These are phyloP conservation scores for Mesaphorura yosii DNA, from an alignment of 1,140 invertebrate genomes.

Conservation along the genomic window DNA sequence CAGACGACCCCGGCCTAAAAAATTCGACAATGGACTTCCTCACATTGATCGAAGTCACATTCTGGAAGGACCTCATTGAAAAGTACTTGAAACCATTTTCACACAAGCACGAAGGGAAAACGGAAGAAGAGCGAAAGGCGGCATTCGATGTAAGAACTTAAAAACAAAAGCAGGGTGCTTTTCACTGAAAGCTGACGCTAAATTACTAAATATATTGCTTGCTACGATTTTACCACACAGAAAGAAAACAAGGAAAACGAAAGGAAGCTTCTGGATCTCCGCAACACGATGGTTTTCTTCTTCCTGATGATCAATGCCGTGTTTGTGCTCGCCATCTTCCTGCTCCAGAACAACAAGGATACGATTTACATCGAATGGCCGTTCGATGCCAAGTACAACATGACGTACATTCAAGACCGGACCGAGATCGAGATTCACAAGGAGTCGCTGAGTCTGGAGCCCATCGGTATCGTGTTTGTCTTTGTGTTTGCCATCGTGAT, in stretches of 20 bases:
- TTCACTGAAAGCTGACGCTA: not conserved
- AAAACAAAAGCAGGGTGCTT: too few relatives aligned
- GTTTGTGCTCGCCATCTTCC: conserved; percentile 95
- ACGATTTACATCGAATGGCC: conserved; percentile 89
- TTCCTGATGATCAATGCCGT: conserved; percentile 99
- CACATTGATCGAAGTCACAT: conserved; percentile 63
- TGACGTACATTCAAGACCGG: conserved; percentile 34
- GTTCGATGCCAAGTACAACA: conserved; percentile 80
- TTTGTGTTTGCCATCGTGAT: conserved; percentile 49
- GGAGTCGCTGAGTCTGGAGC: conserved; percentile 38
- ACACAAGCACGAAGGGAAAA: not conserved
- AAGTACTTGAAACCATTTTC: conserved; percentile 58
- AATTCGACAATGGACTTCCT: conserved; percentile 81
- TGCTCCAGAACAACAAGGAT: conserved; percentile 96
- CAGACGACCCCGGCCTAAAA: conserved; percentile 77
- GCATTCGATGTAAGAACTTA: too few relatives aligned
- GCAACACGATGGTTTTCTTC: conserved; percentile 93
- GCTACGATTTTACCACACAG: not conserved
- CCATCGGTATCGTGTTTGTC: conserved; percentile 49
- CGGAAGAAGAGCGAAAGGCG: not conserved
- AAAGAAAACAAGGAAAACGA: conserved; percentile 54
- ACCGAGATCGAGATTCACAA: conserved; percentile 37
- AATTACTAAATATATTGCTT: not conserved
- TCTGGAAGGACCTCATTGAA: conserved; percentile 60
- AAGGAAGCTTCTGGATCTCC: conserved; percentile 74